Base-by-base conservation (phyloP, 2,888 invertebrate genomes). In the Troides oblongomaculatus region DNA sequence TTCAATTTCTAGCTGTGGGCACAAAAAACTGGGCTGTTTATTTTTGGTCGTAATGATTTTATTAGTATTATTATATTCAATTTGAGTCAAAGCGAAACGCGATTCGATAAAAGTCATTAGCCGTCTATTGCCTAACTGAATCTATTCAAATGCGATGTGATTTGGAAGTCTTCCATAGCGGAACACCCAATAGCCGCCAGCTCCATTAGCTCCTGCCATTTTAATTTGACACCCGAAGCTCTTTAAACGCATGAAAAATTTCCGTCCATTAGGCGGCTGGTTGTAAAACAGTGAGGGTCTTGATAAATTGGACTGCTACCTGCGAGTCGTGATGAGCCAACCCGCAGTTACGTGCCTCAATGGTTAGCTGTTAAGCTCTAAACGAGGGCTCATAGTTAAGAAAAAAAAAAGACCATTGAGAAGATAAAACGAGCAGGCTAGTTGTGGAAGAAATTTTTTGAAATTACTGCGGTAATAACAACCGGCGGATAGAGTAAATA, bases 111-210 rank as follows among this genome's bases (percentile, higher is more conserved):
- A 84, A 84, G 81, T 82, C 84, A 83, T 88, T 87, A 85, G 81
- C 80, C 76, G 80, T 76, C 81, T 82, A 85, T 85, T 81, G 78
- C 78, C 74, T 76, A 84, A 84, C 78, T 85, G 88, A 72, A 76
- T 73, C 85, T 84, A 89, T 89, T 88, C 88, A 89, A 88, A 90
- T 88, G 82, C 79, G 83, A 85, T 84, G 85, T 82, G 84, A 89
- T 88, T 89, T 90, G 87, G 87, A 90, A 85, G 84, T 81, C 82
- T 81, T 87, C 88, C 88, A 88, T 83, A 79, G 81, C 76, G 75
- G 75, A 79, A 77, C 80, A 80, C 80, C 79, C 79, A 76, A 79
- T 78, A 78, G 68, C 70, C 69, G 78, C 66, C 59, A 62, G 80
- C 79, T 75, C 83, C 80, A 86, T 87, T 87, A 84, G 74, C 72